phyloP scores from a whole-genome alignment of 2,797 vertebrate genomes.

The Gymnodraco acuticeps region DNA sequence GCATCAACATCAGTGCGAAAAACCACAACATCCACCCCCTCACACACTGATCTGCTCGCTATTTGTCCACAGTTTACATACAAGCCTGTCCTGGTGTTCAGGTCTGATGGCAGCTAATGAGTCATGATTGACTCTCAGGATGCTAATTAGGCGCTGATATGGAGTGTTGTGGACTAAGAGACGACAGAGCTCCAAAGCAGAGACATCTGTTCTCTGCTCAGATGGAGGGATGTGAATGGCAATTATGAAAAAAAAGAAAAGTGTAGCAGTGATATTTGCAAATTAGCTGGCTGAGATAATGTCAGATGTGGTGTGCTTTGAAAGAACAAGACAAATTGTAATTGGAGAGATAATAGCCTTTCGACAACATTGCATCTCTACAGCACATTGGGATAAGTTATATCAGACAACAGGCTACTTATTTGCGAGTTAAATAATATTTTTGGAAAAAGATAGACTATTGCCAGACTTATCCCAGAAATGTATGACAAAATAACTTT shows the following conservation, averaged over 20 bases:
- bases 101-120: constrained; percentile 46
- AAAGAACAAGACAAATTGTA: constrained; percentile 2
- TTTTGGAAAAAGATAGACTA: not conserved
- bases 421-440: not conserved
- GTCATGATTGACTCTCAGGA: constrained; percentile 37
- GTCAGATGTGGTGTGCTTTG: constrained; percentile 29
- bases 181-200: constrained; percentile 35
- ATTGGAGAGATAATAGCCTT: not conserved
- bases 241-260: constrained; percentile 15
- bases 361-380: too few relatives aligned
- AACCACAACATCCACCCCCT: constrained; percentile 19
- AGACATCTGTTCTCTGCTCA: constrained; percentile 58
- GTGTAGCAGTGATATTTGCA: constrained; percentile 31
- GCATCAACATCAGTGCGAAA: not conserved
- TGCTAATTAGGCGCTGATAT: constrained; percentile 50
- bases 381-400: not conserved
- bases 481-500: not conserved
- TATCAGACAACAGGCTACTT: not conserved
- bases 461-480: not conserved
- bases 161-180: constrained; percentile 28
- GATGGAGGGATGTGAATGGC: constrained; percentile 31
- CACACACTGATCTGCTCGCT: not conserved
- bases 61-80: constrained; percentile 43
- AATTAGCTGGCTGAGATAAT: constrained; percentile 31
- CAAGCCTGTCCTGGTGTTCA: constrained; percentile 28